Base-by-base conservation (phyloP, 2,888 invertebrate genomes). In the Drosophila siamana region DNA sequence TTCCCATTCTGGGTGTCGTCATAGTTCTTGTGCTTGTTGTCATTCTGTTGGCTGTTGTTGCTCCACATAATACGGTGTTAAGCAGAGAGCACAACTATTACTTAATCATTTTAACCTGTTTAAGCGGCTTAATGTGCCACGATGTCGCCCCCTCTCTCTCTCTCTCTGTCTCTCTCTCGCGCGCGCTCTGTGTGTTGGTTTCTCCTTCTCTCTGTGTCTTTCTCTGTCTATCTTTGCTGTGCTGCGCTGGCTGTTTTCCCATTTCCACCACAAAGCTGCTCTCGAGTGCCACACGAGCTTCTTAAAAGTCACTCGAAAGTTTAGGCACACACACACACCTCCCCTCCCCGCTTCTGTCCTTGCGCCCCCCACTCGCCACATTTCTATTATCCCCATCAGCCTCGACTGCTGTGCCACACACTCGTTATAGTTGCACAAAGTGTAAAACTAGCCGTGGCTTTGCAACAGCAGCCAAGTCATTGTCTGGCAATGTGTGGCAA, bases 51-150 rank as follows among this genome's bases (percentile, higher is more conserved):
- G 60, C 51, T 67, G 60, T 40, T 68, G 79, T 46, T 70, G 78
- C 44, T 65, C 79, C 74, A 81, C 68, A 76, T 73, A 84, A 78
- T 69, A 67, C 66, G 73, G 78, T 75, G 85, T 70, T 78, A 78
- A 78, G 84, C 85, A 74, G 50, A 47, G 77, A 63, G 74, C 80
- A 74, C 69, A 83, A 80, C 86, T 86, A 85, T 82, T 86, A 86
- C 82, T 86, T 83, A 86, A 83, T 83, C 82, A 83, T 83, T 80
- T 74, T 78, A 83, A 83, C 86, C 82, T 86, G 86, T 76, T 86
- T 83, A 80, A 78, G 84, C 81, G 81, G 81, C 84, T 83, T 80
- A 83, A 83, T 80, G 83, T 80, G 69, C 67, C 84, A 74, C 78
- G 40, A 69, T 54, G 55, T 48, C 40, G 60, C 43, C 55, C 36